Conservation (phyloP, 2,888 invertebrate species). For the Ochropleura plecta region DNA sequence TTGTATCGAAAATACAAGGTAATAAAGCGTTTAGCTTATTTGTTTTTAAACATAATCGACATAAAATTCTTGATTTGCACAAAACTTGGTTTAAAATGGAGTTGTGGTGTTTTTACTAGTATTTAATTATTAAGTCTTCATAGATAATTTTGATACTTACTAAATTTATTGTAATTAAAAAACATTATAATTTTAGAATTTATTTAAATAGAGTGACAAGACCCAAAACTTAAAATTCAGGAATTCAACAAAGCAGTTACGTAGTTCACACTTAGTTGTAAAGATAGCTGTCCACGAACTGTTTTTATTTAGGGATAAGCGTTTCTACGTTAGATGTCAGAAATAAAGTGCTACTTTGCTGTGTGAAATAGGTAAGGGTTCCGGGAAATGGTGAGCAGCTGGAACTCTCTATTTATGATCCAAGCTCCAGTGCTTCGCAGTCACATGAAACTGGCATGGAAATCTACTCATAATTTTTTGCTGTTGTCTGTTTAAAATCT, state of each 20-base stretch:
- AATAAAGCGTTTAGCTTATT: not conserved
- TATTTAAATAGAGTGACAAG: no score
- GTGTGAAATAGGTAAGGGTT: not conserved
- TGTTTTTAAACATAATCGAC: not conserved
- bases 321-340: constrained; percentile 5
- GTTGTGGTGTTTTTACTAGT: no score
- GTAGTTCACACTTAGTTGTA: not conserved
- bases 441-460: not conserved
- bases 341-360: constrained; percentile 17
- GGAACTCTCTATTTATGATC: constrained; percentile 45
- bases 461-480: not conserved
- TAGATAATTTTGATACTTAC: no score
- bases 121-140: no score
- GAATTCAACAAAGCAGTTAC: not conserved
- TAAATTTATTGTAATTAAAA: no score
- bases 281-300: not conserved
- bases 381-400: constrained; percentile 18
- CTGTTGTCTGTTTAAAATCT: not conserved
- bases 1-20: not conserved
- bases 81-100: no score
- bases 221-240: not conserved
- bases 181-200: no score
- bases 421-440: not conserved
- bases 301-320: constrained; percentile 21
- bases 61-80: no score